Base-by-base conservation (phyloP, 2,113 vertebrate species). In the Nipponia nippon region DNA sequence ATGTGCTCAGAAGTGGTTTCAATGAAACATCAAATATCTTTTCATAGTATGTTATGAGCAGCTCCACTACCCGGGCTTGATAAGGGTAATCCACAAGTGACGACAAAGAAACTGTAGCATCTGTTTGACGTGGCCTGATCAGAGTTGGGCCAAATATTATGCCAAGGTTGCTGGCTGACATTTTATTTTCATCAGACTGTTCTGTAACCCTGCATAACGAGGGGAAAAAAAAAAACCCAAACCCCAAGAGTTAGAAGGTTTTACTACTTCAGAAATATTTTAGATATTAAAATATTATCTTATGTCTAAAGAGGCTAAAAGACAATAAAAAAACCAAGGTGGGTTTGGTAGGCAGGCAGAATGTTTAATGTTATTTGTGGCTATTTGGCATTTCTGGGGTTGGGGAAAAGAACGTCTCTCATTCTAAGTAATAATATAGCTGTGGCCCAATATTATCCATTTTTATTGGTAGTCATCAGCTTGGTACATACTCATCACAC, bases 111-210 rank as follows among this genome's bases (percentile, higher is more conserved):
- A 99, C 98, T 1, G 99, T 99, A 3, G 99, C 99, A 50, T 99
- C 98, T 0, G 98, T 98, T 95, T 99, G 99, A 87, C 99, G 98
- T 2, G 99, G 99, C 84, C 99, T 99, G 94, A 99, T 98, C 59
- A 99, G 98, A 17, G 99, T 99, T 19, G 99, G 99, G 27, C 99
- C 99, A 67, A 99, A 99, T 97, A 99, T 99, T 87, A 99, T 99
- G 3, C 99, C 99, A 78, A 99, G 98, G 91, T 99, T 99, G 95
- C 99, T 99, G 91, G 99, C 99, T 6, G 99, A 99, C 99, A 99
- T 99, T 97, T 99, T 99, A 81, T 99, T 99, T 98, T 99, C 99
- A 89, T 99, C 99, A 5, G 98, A 98, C 38, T 98, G 98, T 89
- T 99, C 99, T 2, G 98, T 98, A 46, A 99, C 99, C 95, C 99